Evolutionary conservation across 2,888 invertebrate species (phyloP), one percentile per base, ranked within the genome.

Genomic region (Bruchidius siliquastri): DNA sequence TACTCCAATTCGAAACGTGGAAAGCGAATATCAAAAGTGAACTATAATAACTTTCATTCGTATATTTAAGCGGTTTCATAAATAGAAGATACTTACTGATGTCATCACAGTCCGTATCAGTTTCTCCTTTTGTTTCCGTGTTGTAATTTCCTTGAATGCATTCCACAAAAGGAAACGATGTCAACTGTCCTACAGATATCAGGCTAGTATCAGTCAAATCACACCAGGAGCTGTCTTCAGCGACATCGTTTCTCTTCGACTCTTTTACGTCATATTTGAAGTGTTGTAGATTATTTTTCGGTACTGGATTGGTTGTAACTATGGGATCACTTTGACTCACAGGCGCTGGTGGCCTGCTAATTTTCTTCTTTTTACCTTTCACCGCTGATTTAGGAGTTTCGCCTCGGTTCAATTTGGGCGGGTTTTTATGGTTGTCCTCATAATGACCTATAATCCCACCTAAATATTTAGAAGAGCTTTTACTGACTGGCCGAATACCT

Each of bases 171-270:
- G 49, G 49, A 49, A 49, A 49, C 18, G 49, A 49, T 13, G 49
- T 49, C 18, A 49, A 49, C 49, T 49, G 49, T 49, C 49, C 49
- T 13, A 49, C 18, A 20, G 75, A 77, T 22, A 73, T 72, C 67
- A 70, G 67, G 69, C 79, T 77, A 10, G 67, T 71, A 71, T 80
- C 80, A 13, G 80, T 79, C 20, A 81, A 73, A 73, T 82, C 80
- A 30, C 78, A 79, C 81, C 80, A 82, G 22, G 81, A 80, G 32
- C 78, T 77, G 22, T 80, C 80, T 22, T 78, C 77, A n/a, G 21
- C 32, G 20, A 71, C 26, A 0, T 69, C 49, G 18, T 49, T 49
- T 13, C 18, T 49, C 49, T 49, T 49, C 6, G 49, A 49, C 49
- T 49, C 49, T 49, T 49, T 49, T 1, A 49, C 49, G 18, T 49